Evolutionary conservation across 2,888 invertebrate species (phyloP).

Genomic region (Himalopsyche japonica): DNA sequence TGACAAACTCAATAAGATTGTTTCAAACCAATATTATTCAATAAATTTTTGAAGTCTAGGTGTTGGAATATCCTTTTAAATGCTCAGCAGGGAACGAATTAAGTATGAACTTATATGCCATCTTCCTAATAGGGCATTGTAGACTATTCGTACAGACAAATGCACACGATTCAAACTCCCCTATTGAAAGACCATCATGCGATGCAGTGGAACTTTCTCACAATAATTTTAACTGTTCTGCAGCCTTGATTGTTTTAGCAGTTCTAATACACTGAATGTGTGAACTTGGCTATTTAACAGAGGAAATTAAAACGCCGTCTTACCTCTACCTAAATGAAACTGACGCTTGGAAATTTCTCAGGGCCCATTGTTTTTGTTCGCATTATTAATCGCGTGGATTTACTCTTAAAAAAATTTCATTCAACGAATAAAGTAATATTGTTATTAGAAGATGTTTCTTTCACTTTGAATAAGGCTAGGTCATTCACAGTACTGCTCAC

Average conservation of each 20-base stretch:
- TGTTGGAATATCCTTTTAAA: too few species aligned
- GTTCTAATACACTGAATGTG: background rate
- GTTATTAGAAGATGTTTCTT: background rate
- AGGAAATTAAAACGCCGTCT: background rate
- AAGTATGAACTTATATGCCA: too few species aligned
- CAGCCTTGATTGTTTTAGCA: background rate
- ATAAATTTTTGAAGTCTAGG: too few species aligned
- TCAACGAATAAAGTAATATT: background rate
- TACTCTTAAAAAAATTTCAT: constrained; percentile 7
- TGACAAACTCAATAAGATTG: too few species aligned
- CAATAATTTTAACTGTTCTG: background rate
- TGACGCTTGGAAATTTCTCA: constrained; percentile 22
- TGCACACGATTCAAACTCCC: background rate
- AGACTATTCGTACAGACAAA: background rate
- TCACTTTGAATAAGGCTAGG: background rate
- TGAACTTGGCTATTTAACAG: background rate
- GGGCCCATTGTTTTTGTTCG: constrained; percentile 29
- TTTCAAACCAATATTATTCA: too few species aligned
- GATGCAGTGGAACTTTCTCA: background rate
- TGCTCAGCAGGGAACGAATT: too few species aligned
- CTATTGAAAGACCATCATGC: background rate
- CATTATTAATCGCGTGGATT: constrained; percentile 21
- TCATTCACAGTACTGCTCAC: background rate
- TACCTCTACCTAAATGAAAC: background rate
- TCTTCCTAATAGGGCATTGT: too few species aligned